phyloP scores from a whole-genome alignment of 2,113 vertebrate species.

The Solea senegalensis region DNA sequence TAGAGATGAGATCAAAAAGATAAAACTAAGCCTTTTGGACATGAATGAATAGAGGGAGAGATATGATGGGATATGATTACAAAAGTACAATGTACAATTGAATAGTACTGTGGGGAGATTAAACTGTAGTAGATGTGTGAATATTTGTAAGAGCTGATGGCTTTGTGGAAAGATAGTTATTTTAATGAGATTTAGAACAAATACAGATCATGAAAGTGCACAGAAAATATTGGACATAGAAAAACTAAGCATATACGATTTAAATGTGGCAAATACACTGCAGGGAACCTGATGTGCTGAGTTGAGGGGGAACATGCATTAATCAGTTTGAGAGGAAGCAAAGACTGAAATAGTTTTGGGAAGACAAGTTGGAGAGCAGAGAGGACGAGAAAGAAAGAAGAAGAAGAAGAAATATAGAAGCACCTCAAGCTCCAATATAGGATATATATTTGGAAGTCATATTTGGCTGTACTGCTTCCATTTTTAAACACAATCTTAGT shows the following conservation, averaged over 20 bases:
- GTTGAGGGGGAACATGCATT: conserved; percentile 27
- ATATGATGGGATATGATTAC: conserved; percentile 9
- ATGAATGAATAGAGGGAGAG: not conserved
- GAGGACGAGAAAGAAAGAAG: not conserved
- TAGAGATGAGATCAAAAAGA: conserved; percentile 6
- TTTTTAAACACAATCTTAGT: too few species aligned
- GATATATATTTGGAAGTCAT: too few species aligned
- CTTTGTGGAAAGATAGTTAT: too few species aligned
- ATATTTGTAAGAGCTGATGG: not conserved
- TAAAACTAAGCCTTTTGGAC: conserved; percentile 7
- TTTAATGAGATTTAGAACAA: conserved; percentile 12
- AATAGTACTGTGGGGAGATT: conserved; percentile 17
- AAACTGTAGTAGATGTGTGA: conserved; percentile 1
- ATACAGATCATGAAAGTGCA: not conserved
- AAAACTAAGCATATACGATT: conserved; percentile 24
- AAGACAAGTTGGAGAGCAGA: conserved; percentile 15
- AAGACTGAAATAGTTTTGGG: conserved; percentile 37
- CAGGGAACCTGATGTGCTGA: conserved; percentile 40
- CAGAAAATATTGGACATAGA: not conserved
- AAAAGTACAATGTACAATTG: conserved; percentile 2
- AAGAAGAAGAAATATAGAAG: too few species aligned
- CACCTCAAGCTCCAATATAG: not conserved
- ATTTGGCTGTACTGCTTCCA: too few species aligned
- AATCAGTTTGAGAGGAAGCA: conserved; percentile 30
- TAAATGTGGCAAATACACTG: conserved; percentile 32